Conservation (phyloP, 2,888 invertebrate species). For the Phyllotreta striolata region DNA sequence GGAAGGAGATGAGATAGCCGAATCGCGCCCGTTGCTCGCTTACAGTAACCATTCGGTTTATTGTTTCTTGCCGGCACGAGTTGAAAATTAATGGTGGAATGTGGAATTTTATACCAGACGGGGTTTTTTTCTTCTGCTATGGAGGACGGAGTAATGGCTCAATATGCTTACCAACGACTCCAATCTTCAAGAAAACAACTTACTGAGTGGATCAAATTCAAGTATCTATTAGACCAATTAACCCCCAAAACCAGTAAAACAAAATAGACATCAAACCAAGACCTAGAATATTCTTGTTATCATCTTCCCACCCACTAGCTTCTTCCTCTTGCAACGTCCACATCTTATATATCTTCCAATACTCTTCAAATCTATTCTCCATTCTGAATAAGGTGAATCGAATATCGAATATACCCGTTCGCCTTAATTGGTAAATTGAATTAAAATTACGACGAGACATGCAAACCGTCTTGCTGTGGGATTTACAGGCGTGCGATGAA, state of each 20-base stretch:
- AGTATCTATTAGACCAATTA: too few species aligned
- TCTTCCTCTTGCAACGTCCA: too few species aligned
- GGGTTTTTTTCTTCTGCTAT: slow-evolving; percentile 2
- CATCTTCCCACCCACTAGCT: too few species aligned
- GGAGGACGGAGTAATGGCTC: slow-evolving; percentile 21
- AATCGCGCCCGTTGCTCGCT: slow-evolving; percentile 37
- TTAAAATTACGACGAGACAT: slow-evolving; percentile 9
- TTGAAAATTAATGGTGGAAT: slow-evolving; percentile 40
- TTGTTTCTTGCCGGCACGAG: slow-evolving; percentile 34
- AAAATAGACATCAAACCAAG: too few species aligned
- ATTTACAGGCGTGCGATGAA: slow-evolving; percentile 3
- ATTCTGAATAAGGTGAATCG: neutral
- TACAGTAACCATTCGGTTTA: slow-evolving; percentile 36
- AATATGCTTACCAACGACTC: neutral
- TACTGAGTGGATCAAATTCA: too few species aligned
- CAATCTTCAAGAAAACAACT: too few species aligned
- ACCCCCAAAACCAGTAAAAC: too few species aligned
- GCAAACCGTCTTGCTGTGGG: slow-evolving; percentile 2
- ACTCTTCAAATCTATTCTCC: neutral
- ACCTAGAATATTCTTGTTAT: too few species aligned
- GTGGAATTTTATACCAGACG: slow-evolving; percentile 19
- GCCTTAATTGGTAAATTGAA: neutral
- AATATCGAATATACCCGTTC: neutral
- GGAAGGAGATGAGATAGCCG: slow-evolving; percentile 40
- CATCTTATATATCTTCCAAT: too few species aligned